Base-by-base conservation (phyloP, 1,140 invertebrate species). In the Galleria mellonella region DNA sequence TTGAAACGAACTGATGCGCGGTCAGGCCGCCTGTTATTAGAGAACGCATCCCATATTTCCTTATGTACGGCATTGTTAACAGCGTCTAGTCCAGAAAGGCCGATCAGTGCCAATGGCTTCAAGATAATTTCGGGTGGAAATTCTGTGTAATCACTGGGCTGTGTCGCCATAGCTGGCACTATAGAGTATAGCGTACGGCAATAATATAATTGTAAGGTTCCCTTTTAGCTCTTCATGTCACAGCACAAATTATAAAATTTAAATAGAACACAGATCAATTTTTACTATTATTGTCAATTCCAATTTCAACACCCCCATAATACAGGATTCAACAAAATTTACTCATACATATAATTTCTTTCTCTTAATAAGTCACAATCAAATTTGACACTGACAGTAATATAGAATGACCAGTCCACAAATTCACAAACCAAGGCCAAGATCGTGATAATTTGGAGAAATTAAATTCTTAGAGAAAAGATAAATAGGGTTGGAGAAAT, bases 31-130 rank as follows among this genome's bases (percentile, higher is more conserved):
- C 94, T 88, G 72, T 93, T 95, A 58, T 92, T 93, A 47, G 89
- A 93, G 76, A 98, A 97, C 0, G 94, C 92, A 74, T 98, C 96
- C 96, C 96, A 98, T 69, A 98, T 94, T 17, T 92, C 88, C 66
- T 94, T 93, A 73, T 99, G 97, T 28, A 95, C 88, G 8, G 94
- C 89, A 89, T 98, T 97, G 59, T 92, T 92, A 5, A 91, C 83
- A 7, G 92, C 89, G 74, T 98, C 96, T 39, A 98, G 86, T 10
- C 97, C 97, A 51, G 92, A 92, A 27, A 98, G 87, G 11, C 93
- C 94, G 29, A 98, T 91, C 32, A 97, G 84, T 12, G 94, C 93
- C 66, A 94, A 89, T 9, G 97, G 95, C 63, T 92, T 91, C 48
- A 91, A 89, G 51, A 92, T 90, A 45, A 97, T 86, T 86, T 95